Percentiles rank a stretch among this genome's conserved stretches.
phyloP scores from a whole-genome alignment of 1,140 invertebrate genomes.

The Paramacrobiotus metropolitanus region DNA sequence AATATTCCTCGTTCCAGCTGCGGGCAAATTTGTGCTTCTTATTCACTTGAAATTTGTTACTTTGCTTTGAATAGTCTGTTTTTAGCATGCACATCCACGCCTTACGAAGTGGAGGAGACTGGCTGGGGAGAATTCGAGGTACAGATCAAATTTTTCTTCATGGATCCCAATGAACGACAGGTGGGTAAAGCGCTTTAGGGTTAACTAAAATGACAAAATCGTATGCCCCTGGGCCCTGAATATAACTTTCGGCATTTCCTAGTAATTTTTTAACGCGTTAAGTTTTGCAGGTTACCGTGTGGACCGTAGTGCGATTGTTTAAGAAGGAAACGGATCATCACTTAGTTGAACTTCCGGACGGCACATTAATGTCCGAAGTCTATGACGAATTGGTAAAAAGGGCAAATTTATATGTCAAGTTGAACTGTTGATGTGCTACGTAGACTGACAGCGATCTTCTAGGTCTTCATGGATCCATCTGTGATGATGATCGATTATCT shows the following conservation, averaged over 20 bases:
- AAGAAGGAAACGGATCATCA: conserved; percentile 30
- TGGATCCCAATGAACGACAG: conserved; percentile 81
- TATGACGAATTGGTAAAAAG: conserved; percentile 80
- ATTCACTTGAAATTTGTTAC: conserved; percentile 4
- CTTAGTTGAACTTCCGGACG: conserved; percentile 34
- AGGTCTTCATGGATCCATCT: conserved; percentile 75
- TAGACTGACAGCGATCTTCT: no score
- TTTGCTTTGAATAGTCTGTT: conserved; percentile 8
- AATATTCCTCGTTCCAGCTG: not conserved
- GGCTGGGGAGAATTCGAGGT: conserved; percentile 99
- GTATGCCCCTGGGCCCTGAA: conserved; percentile 8
- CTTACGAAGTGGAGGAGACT: conserved; percentile 91
- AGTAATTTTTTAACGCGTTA: not conserved
- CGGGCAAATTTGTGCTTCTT: not conserved
- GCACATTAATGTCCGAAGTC: conserved; percentile 56
- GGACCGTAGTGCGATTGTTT: conserved; percentile 85
- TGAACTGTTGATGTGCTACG: no score
- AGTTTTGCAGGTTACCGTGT: conserved; percentile 57
- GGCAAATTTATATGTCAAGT: no score
- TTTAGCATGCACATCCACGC: conserved; percentile 28
- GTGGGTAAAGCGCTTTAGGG: no score
- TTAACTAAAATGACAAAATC: not conserved
- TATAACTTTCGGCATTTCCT: not conserved
- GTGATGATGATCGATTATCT: conserved; percentile 71
- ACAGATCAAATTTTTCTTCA: conserved; percentile 90